phyloP scores from a whole-genome alignment of 2,113 vertebrate genomes.

The Polyodon spathula region DNA sequence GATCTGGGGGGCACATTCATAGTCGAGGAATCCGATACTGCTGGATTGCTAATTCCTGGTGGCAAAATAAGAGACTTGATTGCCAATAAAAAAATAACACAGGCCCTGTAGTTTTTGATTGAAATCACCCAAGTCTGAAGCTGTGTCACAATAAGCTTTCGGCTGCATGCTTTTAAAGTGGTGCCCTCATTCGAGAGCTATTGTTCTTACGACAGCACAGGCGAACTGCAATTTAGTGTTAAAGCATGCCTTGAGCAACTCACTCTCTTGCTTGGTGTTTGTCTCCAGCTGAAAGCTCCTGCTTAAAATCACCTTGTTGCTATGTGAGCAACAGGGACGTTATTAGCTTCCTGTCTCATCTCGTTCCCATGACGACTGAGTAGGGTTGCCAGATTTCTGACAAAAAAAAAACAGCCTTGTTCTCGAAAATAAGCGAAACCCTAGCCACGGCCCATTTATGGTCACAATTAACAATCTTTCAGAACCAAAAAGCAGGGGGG shows the following conservation, averaged over 20 bases:
- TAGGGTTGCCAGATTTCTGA: too few relatives aligned
- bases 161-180: background rate
- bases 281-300: constrained; percentile 22
- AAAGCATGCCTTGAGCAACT: constrained; percentile 5
- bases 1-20: too few relatives aligned
- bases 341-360: constrained; percentile 19
- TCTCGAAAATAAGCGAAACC: too few relatives aligned
- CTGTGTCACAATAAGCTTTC: constrained; percentile 19
- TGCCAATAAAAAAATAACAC: too few relatives aligned
- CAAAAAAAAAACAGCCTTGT: too few relatives aligned
- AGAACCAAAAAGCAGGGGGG: too few relatives aligned
- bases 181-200: background rate
- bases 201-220: constrained; percentile 1
- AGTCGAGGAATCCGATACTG: too few relatives aligned
- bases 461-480: too few relatives aligned
- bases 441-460: too few relatives aligned
- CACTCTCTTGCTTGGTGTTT: constrained; percentile 5
- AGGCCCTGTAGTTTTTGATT: too few relatives aligned
- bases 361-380: constrained; percentile 40
- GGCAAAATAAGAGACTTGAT: too few relatives aligned
- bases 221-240: background rate
- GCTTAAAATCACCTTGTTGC: constrained; percentile 28
- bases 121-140: constrained; percentile 32
- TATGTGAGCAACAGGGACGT: constrained; percentile 45
- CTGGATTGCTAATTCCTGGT: too few relatives aligned